Evolutionary conservation across 1,140 invertebrate genomes (phyloP), one percentile per base, ranked within the genome.

Genomic region (Aphelenchoides fujianensis): DNA sequence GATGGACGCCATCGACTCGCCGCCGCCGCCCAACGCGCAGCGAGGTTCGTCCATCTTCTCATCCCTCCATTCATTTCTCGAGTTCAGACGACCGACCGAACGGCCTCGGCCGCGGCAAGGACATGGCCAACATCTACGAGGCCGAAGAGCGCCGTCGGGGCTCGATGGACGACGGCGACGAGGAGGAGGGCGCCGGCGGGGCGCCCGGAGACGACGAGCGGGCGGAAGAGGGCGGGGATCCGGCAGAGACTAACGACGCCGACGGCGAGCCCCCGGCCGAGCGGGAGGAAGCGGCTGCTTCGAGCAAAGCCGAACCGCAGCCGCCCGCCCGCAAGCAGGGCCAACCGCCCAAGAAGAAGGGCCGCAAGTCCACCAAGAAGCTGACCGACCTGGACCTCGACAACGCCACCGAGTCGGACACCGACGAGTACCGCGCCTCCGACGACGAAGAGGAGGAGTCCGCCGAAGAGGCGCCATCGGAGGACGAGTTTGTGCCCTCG

Each of bases 51-150:
- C 19, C 37, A 5, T 19, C 19, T 19, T 73, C 5, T n/a, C 7
- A 37, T 16, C 41, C 12, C 12, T 48, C 57, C n/a, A 16, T 61
- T 61, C 27, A 12, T 7, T 9, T 61, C 27, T 61, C 35, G 3
- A 34, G 28, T 70, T n/a, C 64, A 70, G 62, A 70, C 28, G 63
- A 70, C 0, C 30, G 69, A 2, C 62, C 69, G 7, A 16, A 28
- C 34, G 69, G 69, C 53, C 27, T 67, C 3, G 76, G 67, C 48
- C 54, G 71, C 23, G 75, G 76, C 19, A 79, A 79, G 55, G 72
- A 79, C 41, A 77, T 77, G 72, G 31, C 54, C 27, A 77, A 79
- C 28, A 77, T 79, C 31, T 23, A 16, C n/a, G 77, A 75, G 30
- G 72, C 64, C 2, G 77, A 75, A 16, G 37, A 67, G 16, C 76